Evolutionary conservation across 2,113 vertebrate species (phyloP).

Genomic region (zebrafish (Danio rerio)): GRCz12tu NC_133195.1:37019001-37019500

Average conservation of each 20-base stretch:
- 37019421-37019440: conserved; percentile 8
- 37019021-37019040: no score
- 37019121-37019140: no score
- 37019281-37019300: not conserved
- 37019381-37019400: conserved; percentile 75
- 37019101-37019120: no score
- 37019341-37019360: conserved; percentile 78
- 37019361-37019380: conserved; percentile 80
- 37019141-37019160: no score
- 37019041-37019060: no score
- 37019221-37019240: not conserved
- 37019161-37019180: no score
- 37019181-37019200: no score
- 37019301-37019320: conserved; percentile 82
- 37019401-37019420: conserved; percentile 58
- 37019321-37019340: conserved; percentile 91
- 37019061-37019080: no score
- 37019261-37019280: not conserved
- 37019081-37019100: no score
- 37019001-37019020: no score
- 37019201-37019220: not conserved
- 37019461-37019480: not conserved
- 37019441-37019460: not conserved
- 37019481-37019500: conserved; percentile 50
- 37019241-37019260: not conserved